These are phyloP conservation scores for Herpetotheres cachinnans DNA, from an alignment of 2,113 vertebrate genomes.

Conservation along the genomic window DNA sequence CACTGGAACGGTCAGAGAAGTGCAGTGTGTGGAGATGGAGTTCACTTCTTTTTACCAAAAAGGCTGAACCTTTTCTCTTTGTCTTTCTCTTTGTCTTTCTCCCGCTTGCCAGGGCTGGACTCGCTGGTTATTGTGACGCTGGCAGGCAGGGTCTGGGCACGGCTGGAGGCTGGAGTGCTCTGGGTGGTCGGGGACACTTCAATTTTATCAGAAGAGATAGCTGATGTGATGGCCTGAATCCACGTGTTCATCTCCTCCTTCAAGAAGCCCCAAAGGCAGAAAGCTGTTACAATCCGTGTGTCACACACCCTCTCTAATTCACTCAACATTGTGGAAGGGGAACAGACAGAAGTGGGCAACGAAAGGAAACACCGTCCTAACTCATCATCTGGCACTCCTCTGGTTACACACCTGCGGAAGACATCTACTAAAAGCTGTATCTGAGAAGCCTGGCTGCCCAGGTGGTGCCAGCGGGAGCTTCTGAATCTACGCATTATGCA, in stretches of 20 bases:
- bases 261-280: slow-evolving; percentile 46
- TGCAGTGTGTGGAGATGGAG: slow-evolving; percentile 73
- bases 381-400: not conserved
- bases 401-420: not conserved
- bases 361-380: not conserved
- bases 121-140: slow-evolving; percentile 85
- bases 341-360: rapidly evolving
- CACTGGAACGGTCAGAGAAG: slow-evolving; percentile 82
- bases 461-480: not conserved
- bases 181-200: slow-evolving; percentile 85
- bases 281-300: not conserved
- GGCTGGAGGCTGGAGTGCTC: slow-evolving; percentile 89
- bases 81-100: slow-evolving; percentile 94
- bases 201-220: slow-evolving; percentile 80
- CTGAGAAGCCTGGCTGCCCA: not conserved
- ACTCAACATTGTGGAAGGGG: rapidly evolving
- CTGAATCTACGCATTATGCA: not conserved
- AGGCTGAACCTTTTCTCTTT: slow-evolving; percentile 97
- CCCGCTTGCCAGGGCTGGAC: slow-evolving; percentile 90
- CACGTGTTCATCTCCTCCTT: slow-evolving; percentile 98
- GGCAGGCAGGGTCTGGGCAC: slow-evolving; percentile 91
- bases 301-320: not conserved
- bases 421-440: not conserved
- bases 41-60: slow-evolving; percentile 98
- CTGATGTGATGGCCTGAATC: slow-evolving; percentile 93